A percentile compares a stretch with the other conserved stretches of the same genome.
phyloP scores from a whole-genome alignment of 2,113 vertebrate genomes.

The Naja naja region DNA sequence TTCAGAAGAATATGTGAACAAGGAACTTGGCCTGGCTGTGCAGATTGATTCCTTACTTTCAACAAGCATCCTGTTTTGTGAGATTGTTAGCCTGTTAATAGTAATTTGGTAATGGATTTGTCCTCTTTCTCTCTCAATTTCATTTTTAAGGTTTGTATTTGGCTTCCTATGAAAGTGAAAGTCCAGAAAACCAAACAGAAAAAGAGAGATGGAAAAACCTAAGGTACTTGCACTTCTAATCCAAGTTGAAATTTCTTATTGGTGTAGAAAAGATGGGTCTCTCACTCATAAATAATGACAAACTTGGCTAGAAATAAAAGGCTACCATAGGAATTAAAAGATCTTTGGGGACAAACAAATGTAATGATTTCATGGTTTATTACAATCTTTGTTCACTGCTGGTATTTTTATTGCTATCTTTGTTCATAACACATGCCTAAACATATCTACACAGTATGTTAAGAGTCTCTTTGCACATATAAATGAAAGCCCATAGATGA shows the following conservation, averaged over 20 bases:
- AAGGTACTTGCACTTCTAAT: constrained; percentile 61
- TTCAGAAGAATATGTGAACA: background rate
- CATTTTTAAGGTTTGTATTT: constrained; percentile 71
- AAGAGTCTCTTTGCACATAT: background rate
- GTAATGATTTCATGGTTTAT: background rate
- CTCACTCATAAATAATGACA: no score
- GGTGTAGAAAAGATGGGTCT: background rate
- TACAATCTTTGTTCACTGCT: background rate
- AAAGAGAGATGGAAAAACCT: constrained; percentile 80
- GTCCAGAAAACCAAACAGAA: constrained; percentile 78
- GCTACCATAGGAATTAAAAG: background rate
- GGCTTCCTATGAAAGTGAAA: constrained; percentile 82
- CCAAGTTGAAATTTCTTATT: background rate
- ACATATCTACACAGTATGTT: background rate
- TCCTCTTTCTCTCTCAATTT: background rate
- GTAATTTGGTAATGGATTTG: constrained; percentile 27
- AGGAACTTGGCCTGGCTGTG: background rate
- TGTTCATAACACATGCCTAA: background rate
- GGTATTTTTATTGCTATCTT: background rate
- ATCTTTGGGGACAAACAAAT: background rate
- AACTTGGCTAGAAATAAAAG: background rate
- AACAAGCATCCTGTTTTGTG: background rate
- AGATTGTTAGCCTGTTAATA: background rate
- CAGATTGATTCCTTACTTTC: background rate
- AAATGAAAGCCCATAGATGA: background rate